phyloP scores from a whole-genome alignment of 2,888 invertebrate species.

The Athalia circularis region DNA sequence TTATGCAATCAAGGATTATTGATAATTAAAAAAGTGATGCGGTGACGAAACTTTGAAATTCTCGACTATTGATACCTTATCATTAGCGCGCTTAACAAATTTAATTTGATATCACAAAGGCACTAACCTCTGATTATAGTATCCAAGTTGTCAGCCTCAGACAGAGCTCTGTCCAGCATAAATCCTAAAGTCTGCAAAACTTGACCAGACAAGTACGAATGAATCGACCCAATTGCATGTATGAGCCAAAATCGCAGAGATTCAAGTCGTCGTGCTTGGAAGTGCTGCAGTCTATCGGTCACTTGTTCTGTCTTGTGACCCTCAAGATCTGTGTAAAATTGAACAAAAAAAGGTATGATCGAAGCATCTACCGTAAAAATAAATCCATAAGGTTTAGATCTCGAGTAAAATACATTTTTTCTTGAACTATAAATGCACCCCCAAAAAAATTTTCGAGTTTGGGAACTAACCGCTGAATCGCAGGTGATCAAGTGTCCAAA shows the following conservation, averaged over 20 bases:
- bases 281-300: slow-evolving; percentile 63
- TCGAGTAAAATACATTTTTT: background rate
- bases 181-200: slow-evolving; percentile 73
- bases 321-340: slow-evolving; percentile 62
- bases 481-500: slow-evolving; percentile 76
- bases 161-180: slow-evolving; percentile 64
- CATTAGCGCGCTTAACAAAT: background rate
- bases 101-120: background rate
- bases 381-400: background rate
- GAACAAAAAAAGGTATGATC: slow-evolving; percentile 63
- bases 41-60: slow-evolving; percentile 8
- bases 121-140: slow-evolving; percentile 65
- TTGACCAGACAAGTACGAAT: slow-evolving; percentile 76
- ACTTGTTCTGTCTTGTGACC: slow-evolving; percentile 55
- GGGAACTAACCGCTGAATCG: slow-evolving; percentile 68
- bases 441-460: no score
- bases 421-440: no score
- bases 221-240: slow-evolving; percentile 76
- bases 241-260: slow-evolving; percentile 77
- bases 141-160: slow-evolving; percentile 66
- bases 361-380: slow-evolving; percentile 51
- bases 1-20: slow-evolving; percentile 2
- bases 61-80: no score
- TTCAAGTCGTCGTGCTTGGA: slow-evolving; percentile 73
- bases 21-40: slow-evolving; percentile 16